These are phyloP conservation scores for Eulemur mongoz DNA, from an alignment of 2,797 vertebrate species.

Conservation along the genomic window DNA sequence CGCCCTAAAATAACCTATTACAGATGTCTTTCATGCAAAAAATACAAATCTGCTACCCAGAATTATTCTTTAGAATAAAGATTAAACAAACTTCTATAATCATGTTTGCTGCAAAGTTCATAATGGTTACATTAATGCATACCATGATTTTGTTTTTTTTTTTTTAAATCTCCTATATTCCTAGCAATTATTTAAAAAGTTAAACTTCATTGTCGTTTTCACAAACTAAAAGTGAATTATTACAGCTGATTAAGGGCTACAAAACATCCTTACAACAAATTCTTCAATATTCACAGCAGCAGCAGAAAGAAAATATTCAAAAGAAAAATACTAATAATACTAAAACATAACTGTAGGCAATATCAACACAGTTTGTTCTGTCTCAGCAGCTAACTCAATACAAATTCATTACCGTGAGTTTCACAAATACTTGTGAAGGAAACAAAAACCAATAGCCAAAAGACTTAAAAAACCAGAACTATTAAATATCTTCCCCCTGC, in stretches of 20 bases:
- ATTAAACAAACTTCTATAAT: slow-evolving; percentile 8
- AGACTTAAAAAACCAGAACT: slow-evolving; percentile 20
- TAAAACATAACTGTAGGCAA: neutral
- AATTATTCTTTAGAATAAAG: neutral
- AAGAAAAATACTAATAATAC: neutral
- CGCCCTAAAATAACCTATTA: neutral
- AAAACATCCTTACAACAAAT: neutral
- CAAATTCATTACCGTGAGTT: slow-evolving; percentile 1
- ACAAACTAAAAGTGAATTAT: neutral
- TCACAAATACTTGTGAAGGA: slow-evolving; percentile 3
- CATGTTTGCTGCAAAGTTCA: neutral
- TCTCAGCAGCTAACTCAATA: neutral
- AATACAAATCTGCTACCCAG: neutral
- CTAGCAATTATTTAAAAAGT: neutral
- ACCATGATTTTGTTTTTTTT: neutral
- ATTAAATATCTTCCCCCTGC: neutral
- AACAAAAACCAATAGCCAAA: neutral
- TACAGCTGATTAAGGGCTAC: neutral
- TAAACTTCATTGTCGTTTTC: neutral
- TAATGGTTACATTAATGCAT: neutral
- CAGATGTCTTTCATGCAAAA: neutral
- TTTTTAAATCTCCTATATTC: slow-evolving; percentile 9
- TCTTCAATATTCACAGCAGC: neutral
- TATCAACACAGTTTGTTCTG: neutral
- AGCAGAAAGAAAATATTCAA: neutral